phyloP scores from a whole-genome alignment of 2,113 vertebrate genomes.

The Pituophis catenifer region DNA sequence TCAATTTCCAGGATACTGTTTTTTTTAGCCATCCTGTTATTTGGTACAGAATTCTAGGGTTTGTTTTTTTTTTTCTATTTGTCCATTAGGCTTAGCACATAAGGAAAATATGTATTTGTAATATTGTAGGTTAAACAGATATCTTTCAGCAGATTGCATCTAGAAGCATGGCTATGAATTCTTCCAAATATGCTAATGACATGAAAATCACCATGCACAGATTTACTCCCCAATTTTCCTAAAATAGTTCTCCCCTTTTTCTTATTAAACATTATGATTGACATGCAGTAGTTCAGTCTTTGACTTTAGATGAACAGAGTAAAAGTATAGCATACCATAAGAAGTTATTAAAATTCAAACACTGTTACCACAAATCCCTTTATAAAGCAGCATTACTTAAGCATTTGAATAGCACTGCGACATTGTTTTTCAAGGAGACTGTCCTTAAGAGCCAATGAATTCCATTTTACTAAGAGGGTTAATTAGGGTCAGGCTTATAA shows the following conservation, averaged over 20 bases:
- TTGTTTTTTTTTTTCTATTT: background rate
- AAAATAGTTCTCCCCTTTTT: background rate
- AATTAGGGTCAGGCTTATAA: slow-evolving; percentile 71
- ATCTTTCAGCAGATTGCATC: background rate
- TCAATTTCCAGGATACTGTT: background rate
- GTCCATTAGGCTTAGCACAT: background rate
- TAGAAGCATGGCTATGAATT: slow-evolving; percentile 5
- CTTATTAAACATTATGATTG: slow-evolving; percentile 17
- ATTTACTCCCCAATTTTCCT: background rate
- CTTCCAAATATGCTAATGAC: background rate
- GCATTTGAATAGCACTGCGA: slow-evolving; percentile 56
- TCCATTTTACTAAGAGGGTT: slow-evolving; percentile 66
- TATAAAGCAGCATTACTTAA: slow-evolving; percentile 54
- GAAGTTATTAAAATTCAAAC: slow-evolving; percentile 63
- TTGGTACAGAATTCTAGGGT: background rate
- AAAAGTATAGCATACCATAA: slow-evolving; percentile 48
- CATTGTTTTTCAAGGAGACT: slow-evolving; percentile 60
- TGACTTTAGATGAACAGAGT: slow-evolving; percentile 45
- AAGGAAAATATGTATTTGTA: background rate
- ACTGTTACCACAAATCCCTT: slow-evolving; percentile 62
- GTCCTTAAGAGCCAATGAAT: slow-evolving; percentile 66
- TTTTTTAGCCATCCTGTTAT: background rate
- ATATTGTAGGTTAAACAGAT: background rate
- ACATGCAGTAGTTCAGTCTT: slow-evolving; percentile 8
- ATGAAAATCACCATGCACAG: background rate